Evolutionary conservation across 2,888 invertebrate genomes (phyloP).

Genomic region (Amaurobius ferox): DNA sequence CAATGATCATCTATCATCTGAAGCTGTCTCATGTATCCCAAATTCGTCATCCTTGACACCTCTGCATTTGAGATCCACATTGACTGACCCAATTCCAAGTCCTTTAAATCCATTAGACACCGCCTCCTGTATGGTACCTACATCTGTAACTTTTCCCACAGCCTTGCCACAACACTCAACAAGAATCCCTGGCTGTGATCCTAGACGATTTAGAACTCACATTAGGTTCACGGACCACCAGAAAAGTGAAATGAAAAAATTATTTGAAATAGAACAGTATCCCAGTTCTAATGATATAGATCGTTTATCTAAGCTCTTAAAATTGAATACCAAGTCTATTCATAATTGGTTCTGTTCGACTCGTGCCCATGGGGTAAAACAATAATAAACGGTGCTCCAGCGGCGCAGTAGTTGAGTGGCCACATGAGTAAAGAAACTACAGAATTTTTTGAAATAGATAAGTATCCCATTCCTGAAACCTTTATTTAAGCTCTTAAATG

Average conservation of each 20-base stretch:
- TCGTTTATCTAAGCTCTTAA: too few relatives aligned
- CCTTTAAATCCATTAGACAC: conserved; percentile 44
- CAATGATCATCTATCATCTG: conserved; percentile 84
- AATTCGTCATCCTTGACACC: conserved; percentile 46
- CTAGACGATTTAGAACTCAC: conserved; percentile 82
- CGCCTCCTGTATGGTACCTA: conserved; percentile 56
- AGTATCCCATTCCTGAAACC: too few relatives aligned
- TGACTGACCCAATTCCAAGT: conserved; percentile 43
- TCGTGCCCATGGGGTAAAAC: too few relatives aligned
- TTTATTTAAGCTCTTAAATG: conserved; percentile 94
- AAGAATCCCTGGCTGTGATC: conserved; percentile 65
- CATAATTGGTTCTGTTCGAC: too few relatives aligned
- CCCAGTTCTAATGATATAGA: conserved; percentile 99
- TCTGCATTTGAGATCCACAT: conserved; percentile 64
- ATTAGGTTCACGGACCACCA: conserved; percentile 99
- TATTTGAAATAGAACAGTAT: conserved; percentile 99
- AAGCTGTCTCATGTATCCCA: conserved; percentile 79
- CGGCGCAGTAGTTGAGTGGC: too few relatives aligned
- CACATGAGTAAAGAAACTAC: too few relatives aligned
- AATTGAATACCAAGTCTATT: too few relatives aligned
- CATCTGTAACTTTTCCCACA: conserved; percentile 63
- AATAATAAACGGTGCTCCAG: too few relatives aligned
- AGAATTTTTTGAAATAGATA: too few relatives aligned
- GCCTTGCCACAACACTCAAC: conserved; percentile 69
- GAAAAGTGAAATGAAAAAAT: conserved; percentile 98